Percentiles rank a stretch among this genome's conserved stretches.
phyloP scores from a whole-genome alignment of 2,113 vertebrate genomes.

The Pterocles gutturalis region DNA sequence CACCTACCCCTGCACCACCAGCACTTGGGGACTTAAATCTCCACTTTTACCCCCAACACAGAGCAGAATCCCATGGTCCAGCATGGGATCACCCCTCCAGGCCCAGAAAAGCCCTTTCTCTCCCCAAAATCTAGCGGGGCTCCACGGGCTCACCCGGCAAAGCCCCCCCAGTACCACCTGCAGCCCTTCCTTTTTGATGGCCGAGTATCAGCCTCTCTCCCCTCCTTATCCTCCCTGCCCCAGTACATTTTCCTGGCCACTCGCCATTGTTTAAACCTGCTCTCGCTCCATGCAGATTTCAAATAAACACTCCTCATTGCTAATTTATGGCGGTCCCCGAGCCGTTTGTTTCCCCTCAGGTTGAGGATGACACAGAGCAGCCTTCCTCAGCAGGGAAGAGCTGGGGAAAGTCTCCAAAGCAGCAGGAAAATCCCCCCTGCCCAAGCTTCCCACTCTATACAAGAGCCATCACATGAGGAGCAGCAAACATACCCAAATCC shows the following conservation, averaged over 20 bases:
- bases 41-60: not conserved
- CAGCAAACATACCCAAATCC: not conserved
- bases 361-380: not conserved
- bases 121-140: not conserved
- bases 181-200: not conserved
- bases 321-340: not conserved
- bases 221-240: not conserved
- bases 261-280: conserved; percentile 44
- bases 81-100: fast-evolving
- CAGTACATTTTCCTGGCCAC: conserved; percentile 49
- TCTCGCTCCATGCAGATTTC: conserved; percentile 18
- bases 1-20: not conserved
- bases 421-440: not conserved
- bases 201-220: not conserved
- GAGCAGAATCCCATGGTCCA: not conserved
- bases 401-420: not conserved
- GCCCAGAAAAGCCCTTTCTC: not conserved
- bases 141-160: not conserved
- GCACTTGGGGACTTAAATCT: not conserved
- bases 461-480: not conserved
- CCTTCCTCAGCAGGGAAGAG: not conserved
- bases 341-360: not conserved
- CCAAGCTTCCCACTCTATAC: not conserved
- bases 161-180: not conserved
- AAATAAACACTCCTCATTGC: conserved; percentile 55